Conservation (phyloP, 2,888 invertebrate genomes). For the Drosophila lacicola region DNA sequence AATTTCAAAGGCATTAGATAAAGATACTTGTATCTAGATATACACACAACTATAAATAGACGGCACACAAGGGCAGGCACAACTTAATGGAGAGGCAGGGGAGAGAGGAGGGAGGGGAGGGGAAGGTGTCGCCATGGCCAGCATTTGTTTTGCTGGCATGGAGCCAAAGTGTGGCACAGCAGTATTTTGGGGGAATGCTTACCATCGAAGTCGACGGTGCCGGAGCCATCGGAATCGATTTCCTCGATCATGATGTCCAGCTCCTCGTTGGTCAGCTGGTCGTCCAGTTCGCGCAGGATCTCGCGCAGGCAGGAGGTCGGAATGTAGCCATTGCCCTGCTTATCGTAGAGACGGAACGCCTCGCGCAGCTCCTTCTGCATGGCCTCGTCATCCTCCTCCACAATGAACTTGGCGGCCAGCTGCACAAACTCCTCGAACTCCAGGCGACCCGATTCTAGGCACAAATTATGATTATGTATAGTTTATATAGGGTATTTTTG, state of each 20-base stretch:
- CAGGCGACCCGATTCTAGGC: conserved; percentile 95
- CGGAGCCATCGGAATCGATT: conserved; percentile 99
- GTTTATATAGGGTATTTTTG: not conserved
- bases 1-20: conserved; percentile 66
- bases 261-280: conserved; percentile 97
- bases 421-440: conserved; percentile 98
- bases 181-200: conserved; percentile 70
- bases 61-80: conserved; percentile 20
- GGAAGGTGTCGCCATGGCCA: conserved; percentile 36
- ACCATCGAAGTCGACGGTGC: conserved; percentile 99
- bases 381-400: conserved; percentile 98
- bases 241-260: conserved; percentile 99
- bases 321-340: conserved; percentile 98
- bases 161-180: conserved; percentile 39
- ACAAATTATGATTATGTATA: not conserved
- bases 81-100: conserved; percentile 4
- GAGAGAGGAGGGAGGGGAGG: not conserved
- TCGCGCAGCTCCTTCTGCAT: conserved; percentile 99
- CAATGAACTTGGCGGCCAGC: conserved; percentile 97
- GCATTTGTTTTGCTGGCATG: conserved; percentile 34
- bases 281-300: conserved; percentile 97
- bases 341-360: conserved; percentile 99
- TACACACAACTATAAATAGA: conserved; percentile 35
- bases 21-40: not conserved
- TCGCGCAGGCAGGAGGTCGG: conserved; percentile 96